Evolutionary conservation across 2,797 vertebrate genomes (phyloP).

Genomic region (Podarcis lilfordi): DNA sequence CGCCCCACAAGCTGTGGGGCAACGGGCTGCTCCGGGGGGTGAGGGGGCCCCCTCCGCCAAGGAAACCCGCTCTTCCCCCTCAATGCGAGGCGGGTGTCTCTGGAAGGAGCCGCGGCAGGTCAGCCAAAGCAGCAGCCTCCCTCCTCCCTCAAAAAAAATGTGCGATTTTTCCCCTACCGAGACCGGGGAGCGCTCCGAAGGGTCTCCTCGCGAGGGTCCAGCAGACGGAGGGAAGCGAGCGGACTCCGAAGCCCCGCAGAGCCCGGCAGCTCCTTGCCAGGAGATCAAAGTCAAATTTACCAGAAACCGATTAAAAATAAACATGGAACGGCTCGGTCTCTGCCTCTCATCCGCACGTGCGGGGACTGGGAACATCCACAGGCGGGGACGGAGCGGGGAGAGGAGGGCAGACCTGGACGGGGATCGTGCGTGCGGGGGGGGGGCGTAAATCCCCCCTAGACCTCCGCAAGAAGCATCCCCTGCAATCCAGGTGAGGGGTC

Average conservation of each 20-base stretch:
- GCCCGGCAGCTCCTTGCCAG: not conserved
- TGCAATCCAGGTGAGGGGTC: not conserved
- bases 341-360: not conserved
- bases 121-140: not conserved
- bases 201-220: not conserved
- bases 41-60: too few species aligned
- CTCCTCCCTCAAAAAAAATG: not conserved
- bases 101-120: not conserved
- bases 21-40: not conserved
- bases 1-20: not conserved
- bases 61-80: too few species aligned
- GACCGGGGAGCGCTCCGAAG: not conserved
- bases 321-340: not conserved
- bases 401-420: not conserved
- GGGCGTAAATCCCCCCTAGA: not conserved
- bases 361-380: not conserved
- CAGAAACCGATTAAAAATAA: not conserved
- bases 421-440: too few species aligned
- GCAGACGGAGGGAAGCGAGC: not conserved
- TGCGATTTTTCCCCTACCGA: not conserved
- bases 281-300: not conserved
- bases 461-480: too few species aligned
- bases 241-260: not conserved
- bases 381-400: not conserved
- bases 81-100: not conserved